Conservation (phyloP, 1,140 invertebrate species). For the Amyelois transitella region DNA sequence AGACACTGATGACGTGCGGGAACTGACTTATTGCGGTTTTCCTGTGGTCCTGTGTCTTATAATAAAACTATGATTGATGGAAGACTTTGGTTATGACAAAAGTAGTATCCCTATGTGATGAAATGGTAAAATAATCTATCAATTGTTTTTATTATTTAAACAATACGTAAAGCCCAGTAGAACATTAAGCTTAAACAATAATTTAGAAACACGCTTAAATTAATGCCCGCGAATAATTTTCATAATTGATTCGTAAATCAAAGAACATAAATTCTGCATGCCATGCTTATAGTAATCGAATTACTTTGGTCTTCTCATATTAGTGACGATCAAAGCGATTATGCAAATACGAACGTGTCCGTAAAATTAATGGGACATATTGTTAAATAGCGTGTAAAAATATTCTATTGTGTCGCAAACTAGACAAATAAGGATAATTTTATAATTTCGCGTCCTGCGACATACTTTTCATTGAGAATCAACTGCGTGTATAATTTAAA, state of each 20-base stretch:
- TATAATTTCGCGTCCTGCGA: conserved; percentile 41
- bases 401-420: conserved; percentile 37
- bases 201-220: neutral
- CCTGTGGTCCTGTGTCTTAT: neutral
- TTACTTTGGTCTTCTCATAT: conserved; percentile 12
- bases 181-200: too few species aligned
- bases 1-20: conserved; percentile 1
- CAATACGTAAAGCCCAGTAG: too few species aligned
- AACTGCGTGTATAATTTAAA: conserved; percentile 69
- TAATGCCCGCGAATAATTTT: neutral
- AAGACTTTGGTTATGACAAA: too few species aligned
- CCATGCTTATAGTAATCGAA: conserved; percentile 14
- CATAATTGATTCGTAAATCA: neutral
- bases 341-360: conserved; percentile 60
- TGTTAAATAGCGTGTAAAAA: conserved; percentile 68
- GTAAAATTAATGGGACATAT: conserved; percentile 44
- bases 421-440: conserved; percentile 43
- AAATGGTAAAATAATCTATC: too few species aligned
- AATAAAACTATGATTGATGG: neutral
- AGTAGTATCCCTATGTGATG: too few species aligned
- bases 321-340: conserved; percentile 27
- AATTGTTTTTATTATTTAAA: too few species aligned
- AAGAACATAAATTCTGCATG: conserved; percentile 14
- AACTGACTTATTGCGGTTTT: neutral
- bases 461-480: conserved; percentile 49